A percentile compares a stretch with the other conserved stretches of the same genome.
phyloP scores from a whole-genome alignment of 2,888 invertebrate species.

The Matsumyia berberina region DNA sequence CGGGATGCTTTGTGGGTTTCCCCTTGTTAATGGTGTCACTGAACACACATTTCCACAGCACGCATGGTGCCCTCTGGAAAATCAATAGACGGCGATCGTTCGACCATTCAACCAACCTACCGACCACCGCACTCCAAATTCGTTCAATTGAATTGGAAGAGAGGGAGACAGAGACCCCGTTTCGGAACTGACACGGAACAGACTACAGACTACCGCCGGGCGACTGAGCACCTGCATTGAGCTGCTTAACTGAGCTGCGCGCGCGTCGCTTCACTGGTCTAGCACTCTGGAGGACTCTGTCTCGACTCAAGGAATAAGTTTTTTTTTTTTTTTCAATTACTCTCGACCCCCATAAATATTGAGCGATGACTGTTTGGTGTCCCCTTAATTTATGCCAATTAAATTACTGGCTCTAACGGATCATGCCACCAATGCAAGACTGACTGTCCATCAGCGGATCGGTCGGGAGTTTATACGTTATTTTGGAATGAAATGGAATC shows the following conservation, averaged over 20 bases:
- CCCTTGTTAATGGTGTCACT: conserved; percentile 71
- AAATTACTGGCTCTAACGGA: conserved; percentile 71
- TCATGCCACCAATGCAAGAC: conserved; percentile 35
- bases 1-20: conserved; percentile 58
- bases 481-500: conserved; percentile 46
- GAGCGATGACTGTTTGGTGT: conserved; percentile 74
- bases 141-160: conserved; percentile 67
- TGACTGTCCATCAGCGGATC: conserved; percentile 47
- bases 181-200: conserved; percentile 71
- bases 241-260: conserved; percentile 32
- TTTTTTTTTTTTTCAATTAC: conserved; percentile 60
- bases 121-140: conserved; percentile 49
- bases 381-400: conserved; percentile 75
- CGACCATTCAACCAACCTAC: conserved; percentile 60
- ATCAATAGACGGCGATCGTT: conserved; percentile 69
- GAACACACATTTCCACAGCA: conserved; percentile 61
- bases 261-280: conserved; percentile 68
- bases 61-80: conserved; percentile 29
- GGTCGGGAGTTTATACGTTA: conserved; percentile 41
- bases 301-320: conserved; percentile 19
- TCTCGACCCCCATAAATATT: conserved; percentile 71
- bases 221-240: conserved; percentile 69
- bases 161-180: conserved; percentile 37
- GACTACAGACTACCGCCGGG: conserved; percentile 43
- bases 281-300: conserved; percentile 42